Conservation (phyloP, 1,140 invertebrate species). For the Drosophila bifasciata region DNA sequence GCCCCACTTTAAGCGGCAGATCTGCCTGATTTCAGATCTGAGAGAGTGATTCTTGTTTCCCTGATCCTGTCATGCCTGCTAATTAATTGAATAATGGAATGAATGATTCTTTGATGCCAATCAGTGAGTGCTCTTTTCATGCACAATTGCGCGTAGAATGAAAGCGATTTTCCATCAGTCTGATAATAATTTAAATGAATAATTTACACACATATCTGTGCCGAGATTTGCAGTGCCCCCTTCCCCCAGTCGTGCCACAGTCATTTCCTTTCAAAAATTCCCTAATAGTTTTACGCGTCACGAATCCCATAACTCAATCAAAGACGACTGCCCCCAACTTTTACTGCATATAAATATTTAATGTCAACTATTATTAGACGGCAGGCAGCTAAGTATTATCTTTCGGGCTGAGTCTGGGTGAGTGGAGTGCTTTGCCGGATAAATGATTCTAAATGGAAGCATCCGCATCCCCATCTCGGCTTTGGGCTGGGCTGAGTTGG, state of each 20-base stretch:
- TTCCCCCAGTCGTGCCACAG: background rate
- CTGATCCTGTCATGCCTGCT: background rate
- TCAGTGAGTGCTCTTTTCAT: no score
- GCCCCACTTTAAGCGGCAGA: no score
- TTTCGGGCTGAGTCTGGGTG: slow-evolving; percentile 15
- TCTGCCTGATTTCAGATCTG: slow-evolving; percentile 9
- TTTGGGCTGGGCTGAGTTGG: slow-evolving; percentile 5
- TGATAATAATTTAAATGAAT: no score
- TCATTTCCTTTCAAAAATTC: background rate
- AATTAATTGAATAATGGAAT: slow-evolving; percentile 1
- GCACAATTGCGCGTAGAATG: no score
- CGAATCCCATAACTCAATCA: slow-evolving; percentile 61
- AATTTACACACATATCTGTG: no score
- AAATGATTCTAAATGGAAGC: slow-evolving; percentile 49
- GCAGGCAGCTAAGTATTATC: slow-evolving; percentile 29
- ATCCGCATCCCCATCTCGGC: slow-evolving; percentile 31
- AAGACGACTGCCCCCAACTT: slow-evolving; percentile 22
- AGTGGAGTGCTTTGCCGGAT: slow-evolving; percentile 33
- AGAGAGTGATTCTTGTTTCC: background rate
- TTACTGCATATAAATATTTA: slow-evolving; percentile 58
- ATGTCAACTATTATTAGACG: slow-evolving; percentile 62
- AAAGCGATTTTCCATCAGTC: no score
- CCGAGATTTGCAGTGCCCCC: no score
- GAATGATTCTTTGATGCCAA: no score
- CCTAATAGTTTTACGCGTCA: slow-evolving; percentile 29